Conservation (phyloP, 2,888 invertebrate species). For the Polymixis lichenea region DNA sequence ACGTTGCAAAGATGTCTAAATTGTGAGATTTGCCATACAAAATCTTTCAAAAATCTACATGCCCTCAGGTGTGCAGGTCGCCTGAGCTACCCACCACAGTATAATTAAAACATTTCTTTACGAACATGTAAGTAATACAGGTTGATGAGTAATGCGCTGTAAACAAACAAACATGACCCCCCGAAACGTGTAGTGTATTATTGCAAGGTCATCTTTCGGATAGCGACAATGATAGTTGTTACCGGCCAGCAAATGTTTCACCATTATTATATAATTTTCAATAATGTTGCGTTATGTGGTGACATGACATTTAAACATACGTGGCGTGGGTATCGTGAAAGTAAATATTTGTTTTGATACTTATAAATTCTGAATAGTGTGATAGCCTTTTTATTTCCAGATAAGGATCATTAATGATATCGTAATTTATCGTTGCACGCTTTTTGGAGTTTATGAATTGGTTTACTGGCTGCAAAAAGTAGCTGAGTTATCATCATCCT, state of each 20-base stretch:
- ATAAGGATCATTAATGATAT: slow-evolving; percentile 18
- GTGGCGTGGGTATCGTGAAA: slow-evolving; percentile 9
- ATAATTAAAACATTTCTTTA: too few species aligned
- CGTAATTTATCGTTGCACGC: not conserved
- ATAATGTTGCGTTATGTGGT: slow-evolving; percentile 27
- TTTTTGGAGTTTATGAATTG: not conserved
- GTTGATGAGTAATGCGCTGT: slow-evolving; percentile 9
- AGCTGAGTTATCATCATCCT: not conserved
- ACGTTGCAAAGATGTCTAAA: not conserved
- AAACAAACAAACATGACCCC: slow-evolving; percentile 23
- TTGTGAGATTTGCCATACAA: not conserved
- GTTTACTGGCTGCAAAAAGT: not conserved
- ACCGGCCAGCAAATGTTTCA: slow-evolving; percentile 24
- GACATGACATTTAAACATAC: slow-evolving; percentile 4
- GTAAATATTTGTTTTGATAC: slow-evolving; percentile 19
- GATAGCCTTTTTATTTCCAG: slow-evolving; percentile 21
- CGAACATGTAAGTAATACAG: not conserved
- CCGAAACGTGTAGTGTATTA: slow-evolving; percentile 8
- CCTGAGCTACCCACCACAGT: too few species aligned
- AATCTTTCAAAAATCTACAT: too few species aligned
- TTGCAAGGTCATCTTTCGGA: slow-evolving; percentile 28
- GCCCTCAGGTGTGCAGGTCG: too few species aligned
- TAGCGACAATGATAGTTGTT: slow-evolving; percentile 15
- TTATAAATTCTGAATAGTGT: not conserved
- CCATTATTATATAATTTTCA: slow-evolving; percentile 39